Percentiles rank a stretch among this genome's conserved stretches.
Evolutionary conservation across 2,113 vertebrate genomes (phyloP).

Genomic region (Circaetus cinerascens): DNA sequence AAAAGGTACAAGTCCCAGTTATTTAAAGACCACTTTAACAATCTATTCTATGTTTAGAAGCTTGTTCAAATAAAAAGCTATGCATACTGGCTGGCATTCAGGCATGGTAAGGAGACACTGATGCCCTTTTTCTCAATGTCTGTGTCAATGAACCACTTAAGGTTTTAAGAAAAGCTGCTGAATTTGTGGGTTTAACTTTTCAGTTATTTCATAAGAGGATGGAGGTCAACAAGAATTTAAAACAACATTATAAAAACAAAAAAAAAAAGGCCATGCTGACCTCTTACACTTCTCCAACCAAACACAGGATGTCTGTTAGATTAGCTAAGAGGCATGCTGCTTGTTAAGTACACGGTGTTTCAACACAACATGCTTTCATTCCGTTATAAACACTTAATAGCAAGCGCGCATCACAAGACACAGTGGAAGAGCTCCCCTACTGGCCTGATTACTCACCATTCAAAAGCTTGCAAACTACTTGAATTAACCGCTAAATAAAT

Average conservation of each 20-base stretch:
- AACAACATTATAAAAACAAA: background rate
- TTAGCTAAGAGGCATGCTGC: background rate
- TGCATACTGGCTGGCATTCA: background rate
- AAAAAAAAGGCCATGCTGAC: background rate
- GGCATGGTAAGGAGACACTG: background rate
- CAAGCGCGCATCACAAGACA: background rate
- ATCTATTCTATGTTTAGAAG: background rate
- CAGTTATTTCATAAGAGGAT: background rate
- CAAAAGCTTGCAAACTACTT: constrained; percentile 25
- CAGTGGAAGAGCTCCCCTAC: constrained; percentile 38
- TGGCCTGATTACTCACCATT: constrained; percentile 41
- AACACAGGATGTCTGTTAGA: background rate
- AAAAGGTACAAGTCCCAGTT: background rate
- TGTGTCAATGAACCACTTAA: background rate
- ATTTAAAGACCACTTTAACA: background rate
- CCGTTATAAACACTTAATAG: constrained; percentile 36
- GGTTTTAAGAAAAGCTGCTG: background rate
- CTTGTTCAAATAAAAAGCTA: background rate
- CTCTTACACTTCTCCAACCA: background rate
- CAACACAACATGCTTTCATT: constrained; percentile 52
- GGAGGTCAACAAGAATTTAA: background rate
- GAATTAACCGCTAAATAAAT: constrained; percentile 29
- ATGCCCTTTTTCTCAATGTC: background rate
- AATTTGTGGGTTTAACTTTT: background rate
- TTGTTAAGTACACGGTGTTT: background rate